These are phyloP conservation scores for Pseudomyrmex cubaensis DNA, from an alignment of 1,140 invertebrate genomes.

Conservation along the genomic window DNA sequence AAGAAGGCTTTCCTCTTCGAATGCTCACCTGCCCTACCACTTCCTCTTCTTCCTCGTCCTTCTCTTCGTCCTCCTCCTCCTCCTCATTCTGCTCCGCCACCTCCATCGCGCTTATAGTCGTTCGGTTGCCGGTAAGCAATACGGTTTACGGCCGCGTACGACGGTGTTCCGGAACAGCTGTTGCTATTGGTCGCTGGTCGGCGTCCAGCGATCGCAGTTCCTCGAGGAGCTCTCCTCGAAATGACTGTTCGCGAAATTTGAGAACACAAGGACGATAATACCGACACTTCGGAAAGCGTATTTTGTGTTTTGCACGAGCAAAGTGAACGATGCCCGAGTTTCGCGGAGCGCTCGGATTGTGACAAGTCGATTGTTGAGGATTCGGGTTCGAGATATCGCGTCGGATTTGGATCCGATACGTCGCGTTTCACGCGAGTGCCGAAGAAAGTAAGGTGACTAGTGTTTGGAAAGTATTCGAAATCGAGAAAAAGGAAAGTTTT, in stretches of 20 bases:
- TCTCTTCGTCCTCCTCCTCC: conserved; percentile 53
- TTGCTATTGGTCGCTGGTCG: conserved; percentile 60
- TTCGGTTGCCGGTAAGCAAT: conserved; percentile 75
- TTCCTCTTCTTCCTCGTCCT: conserved; percentile 42
- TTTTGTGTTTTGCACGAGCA: neutral
- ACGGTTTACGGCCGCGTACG: conserved; percentile 72
- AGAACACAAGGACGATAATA: neutral
- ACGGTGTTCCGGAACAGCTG: conserved; percentile 72
- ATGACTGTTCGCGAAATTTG: neutral
- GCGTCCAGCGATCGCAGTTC: conserved; percentile 13
- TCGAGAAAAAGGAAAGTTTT: too few species aligned
- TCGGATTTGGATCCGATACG: neutral
- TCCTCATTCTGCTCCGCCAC: conserved; percentile 66
- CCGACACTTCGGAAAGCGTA: neutral
- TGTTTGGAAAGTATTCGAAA: conserved; percentile 6
- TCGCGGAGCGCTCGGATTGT: neutral
- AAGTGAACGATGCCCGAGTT: conserved; percentile 20
- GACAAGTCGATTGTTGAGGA: conserved; percentile 1
- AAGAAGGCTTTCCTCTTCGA: conserved; percentile 63
- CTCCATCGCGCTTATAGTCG: conserved; percentile 71
- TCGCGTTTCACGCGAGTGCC: conserved; percentile 27
- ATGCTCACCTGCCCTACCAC: conserved; percentile 53
- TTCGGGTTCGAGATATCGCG: neutral
- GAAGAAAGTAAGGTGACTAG: conserved; percentile 9
- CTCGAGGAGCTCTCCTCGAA: neutral